phyloP scores from a whole-genome alignment of 2,888 invertebrate genomes.

The Rotaria magnacalcarata region DNA sequence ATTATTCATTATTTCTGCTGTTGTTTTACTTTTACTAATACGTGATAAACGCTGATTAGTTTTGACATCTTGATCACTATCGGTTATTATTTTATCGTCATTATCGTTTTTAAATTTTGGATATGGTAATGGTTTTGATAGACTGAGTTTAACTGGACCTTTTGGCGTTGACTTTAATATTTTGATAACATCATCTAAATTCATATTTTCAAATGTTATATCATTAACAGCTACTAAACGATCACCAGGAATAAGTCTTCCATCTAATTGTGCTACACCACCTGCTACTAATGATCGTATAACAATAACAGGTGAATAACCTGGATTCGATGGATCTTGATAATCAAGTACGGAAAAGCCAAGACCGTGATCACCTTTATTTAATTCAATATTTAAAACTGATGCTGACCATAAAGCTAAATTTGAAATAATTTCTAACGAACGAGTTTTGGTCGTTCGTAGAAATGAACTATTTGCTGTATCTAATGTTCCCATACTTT shows the following conservation, averaged over 20 bases:
- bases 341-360: conserved; percentile 90
- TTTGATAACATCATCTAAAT: conserved; percentile 83
- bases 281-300: conserved; percentile 95
- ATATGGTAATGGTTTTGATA: conserved; percentile 68
- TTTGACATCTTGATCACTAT: neutral
- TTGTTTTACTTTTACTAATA: neutral
- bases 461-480: neutral
- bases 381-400: conserved; percentile 40
- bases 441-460: conserved; percentile 36
- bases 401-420: conserved; percentile 47
- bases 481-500: conserved; percentile 36
- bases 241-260: conserved; percentile 92
- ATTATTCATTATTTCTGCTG: neutral
- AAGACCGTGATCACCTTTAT: conserved; percentile 88
- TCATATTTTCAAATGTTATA: conserved; percentile 84
- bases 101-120: conserved; percentile 37
- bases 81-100: neutral
- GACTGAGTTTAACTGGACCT: conserved; percentile 88
- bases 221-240: conserved; percentile 77
- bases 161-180: conserved; percentile 63
- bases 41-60: neutral
- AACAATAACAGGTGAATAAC: conserved; percentile 87
- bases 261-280: conserved; percentile 92
- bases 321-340: conserved; percentile 86
- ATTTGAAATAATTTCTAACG: conserved; percentile 47